Evolutionary conservation across 2,888 invertebrate genomes (phyloP).

Genomic region (Dexiosoma caninum): DNA sequence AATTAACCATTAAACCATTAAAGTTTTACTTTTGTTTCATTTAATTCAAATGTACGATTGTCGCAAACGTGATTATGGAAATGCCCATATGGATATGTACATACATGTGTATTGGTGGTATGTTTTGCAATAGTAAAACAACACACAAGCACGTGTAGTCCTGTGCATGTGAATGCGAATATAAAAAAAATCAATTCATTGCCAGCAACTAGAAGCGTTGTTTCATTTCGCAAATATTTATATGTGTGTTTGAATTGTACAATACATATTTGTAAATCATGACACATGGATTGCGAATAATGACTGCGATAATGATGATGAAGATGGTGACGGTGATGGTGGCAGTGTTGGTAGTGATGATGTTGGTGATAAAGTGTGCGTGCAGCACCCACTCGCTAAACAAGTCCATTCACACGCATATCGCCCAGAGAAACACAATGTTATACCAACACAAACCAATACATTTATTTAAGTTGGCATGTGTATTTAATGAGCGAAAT

Average conservation of each 20-base stretch:
- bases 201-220: neutral
- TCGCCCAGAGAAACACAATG: neutral
- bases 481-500: slow-evolving; percentile 51
- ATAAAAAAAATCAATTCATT: neutral
- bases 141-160: neutral
- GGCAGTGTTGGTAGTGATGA: neutral
- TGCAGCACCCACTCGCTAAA: slow-evolving; percentile 53
- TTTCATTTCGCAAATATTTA: slow-evolving; percentile 16
- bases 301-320: neutral
- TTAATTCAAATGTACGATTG: too few relatives aligned
- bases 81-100: too few relatives aligned
- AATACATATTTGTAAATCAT: slow-evolving; percentile 45
- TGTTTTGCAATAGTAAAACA: neutral
- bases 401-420: slow-evolving; percentile 20
- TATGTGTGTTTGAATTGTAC: slow-evolving; percentile 3
- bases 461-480: slow-evolving; percentile 35
- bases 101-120: neutral
- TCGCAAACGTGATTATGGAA: too few relatives aligned
- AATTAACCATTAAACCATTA: too few relatives aligned
- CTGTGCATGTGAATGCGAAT: neutral
- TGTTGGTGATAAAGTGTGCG: slow-evolving; percentile 46
- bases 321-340: too few relatives aligned
- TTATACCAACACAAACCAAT: neutral
- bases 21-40: too few relatives aligned
- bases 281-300: slow-evolving; percentile 40